Base-by-base conservation (phyloP, 2,113 vertebrate species). In the Cygnus atratus region DNA sequence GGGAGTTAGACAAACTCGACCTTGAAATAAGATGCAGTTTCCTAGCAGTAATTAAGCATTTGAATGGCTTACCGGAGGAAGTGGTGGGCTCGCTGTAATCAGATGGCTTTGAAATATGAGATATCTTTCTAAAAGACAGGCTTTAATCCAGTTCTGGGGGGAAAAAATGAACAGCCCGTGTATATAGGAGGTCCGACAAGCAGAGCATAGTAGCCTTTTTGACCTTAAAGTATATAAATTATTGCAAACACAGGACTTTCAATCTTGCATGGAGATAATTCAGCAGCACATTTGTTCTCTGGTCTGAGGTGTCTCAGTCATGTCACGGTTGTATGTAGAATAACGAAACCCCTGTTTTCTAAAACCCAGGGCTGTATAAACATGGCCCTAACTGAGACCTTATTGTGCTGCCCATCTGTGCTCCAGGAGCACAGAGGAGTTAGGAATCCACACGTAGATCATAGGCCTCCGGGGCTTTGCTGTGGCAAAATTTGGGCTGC, bases 11-110 rank as follows among this genome's bases (percentile, higher is more conserved):
- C 48, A 91, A 43, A 75, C 75, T 72, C 57, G 91, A 15, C 52
- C 48, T 72, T 95, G 81, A 93, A 91, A 91, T 65, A 72, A 68
- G 62, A 82, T 55, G 59, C 43, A 50, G 41, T 63, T 96, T 76
- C 61, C 65, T 91, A 61, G 61, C 35, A 67, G 59, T 73, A 91
- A 83, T 95, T 91, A 87, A 90, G 67, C 62, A 14, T 95, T 75
- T 91, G 62, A 79, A 58, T 66, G 72, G 39, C 54, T 87, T 87
- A 55, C 31, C 15, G 4, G 50, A 91, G 75, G 74, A 95, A 92
- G 41, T 44, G 50, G n/a, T 62, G 31, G 84, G 50, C 63, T 91
- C 67, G 55, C 54, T 92, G 7, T 90, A 83, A 85, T 95, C 44
- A 92, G 4, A n/a, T 82, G 52, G 35, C 74, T 92, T 95, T 94